phyloP scores from a whole-genome alignment of 2,113 vertebrate species.

The Polypterus senegalus region DNA sequence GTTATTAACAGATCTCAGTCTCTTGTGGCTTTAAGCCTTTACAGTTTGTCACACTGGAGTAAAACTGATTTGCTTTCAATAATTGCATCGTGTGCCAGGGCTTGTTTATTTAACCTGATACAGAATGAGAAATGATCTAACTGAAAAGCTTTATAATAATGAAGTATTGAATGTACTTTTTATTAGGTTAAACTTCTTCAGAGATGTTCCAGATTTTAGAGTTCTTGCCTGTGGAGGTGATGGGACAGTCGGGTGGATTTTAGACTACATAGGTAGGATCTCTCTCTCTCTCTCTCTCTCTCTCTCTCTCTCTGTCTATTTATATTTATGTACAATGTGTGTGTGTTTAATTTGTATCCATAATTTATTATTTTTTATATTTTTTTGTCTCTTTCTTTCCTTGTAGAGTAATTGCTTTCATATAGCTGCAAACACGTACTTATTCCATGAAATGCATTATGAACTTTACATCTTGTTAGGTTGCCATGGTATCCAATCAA shows the following conservation, averaged over 20 bases:
- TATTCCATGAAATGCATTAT: not conserved
- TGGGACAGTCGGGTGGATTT: slow-evolving; percentile 89
- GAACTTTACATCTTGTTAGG: not conserved
- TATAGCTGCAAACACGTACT: not conserved
- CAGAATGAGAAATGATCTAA: not conserved
- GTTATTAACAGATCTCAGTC: too few relatives aligned
- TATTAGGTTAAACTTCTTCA: slow-evolving; percentile 84
- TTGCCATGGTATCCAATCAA: not conserved
- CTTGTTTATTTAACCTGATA: too few relatives aligned
- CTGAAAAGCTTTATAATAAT: not conserved
- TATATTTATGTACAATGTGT: too few relatives aligned
- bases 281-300: not conserved
- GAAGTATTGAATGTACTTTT: not conserved
- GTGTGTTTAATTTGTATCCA: too few relatives aligned
- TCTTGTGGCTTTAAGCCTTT: too few relatives aligned
- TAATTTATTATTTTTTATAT: too few relatives aligned
- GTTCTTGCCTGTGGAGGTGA: slow-evolving; percentile 88
- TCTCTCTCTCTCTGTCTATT: too few relatives aligned
- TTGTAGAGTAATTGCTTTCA: not conserved
- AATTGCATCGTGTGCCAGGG: too few relatives aligned
- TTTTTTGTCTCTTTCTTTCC: too few relatives aligned
- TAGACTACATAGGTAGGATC: slow-evolving; percentile 82
- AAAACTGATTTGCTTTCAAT: too few relatives aligned
- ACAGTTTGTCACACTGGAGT: too few relatives aligned
- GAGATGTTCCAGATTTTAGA: slow-evolving; percentile 78